These are phyloP conservation scores for Lathronympha strigana DNA, from an alignment of 2,888 invertebrate species.

Conservation along the genomic window DNA sequence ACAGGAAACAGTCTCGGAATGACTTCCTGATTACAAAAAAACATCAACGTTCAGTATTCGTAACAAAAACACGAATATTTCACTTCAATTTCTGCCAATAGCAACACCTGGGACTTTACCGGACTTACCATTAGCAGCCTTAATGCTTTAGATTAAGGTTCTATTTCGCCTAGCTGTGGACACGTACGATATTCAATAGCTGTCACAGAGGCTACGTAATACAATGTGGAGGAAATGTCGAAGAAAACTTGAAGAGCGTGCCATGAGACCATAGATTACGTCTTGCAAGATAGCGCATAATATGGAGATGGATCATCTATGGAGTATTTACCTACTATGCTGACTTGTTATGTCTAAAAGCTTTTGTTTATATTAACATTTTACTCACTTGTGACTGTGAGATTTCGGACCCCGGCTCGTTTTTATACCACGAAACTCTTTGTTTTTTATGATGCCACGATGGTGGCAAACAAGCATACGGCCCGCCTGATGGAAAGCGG, in stretches of 20 bases:
- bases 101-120: constrained; percentile 64
- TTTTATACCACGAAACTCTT: too few species aligned
- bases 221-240: constrained; percentile 62
- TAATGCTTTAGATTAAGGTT: constrained; percentile 45
- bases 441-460: too few species aligned
- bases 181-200: constrained; percentile 54
- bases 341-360: too few species aligned
- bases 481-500: too few species aligned
- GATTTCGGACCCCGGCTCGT: too few species aligned
- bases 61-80: constrained; percentile 54
- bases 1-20: neutral
- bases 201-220: constrained; percentile 64
- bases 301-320: too few species aligned
- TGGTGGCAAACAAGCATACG: too few species aligned
- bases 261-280: neutral
- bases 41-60: constrained; percentile 51
- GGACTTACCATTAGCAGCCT: constrained; percentile 24
- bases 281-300: neutral
- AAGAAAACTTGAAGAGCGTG: constrained; percentile 49
- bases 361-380: too few species aligned
- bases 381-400: too few species aligned
- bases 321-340: too few species aligned
- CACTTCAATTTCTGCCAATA: constrained; percentile 66
- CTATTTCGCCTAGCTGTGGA: constrained; percentile 43
- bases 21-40: constrained; percentile 15